These are phyloP conservation scores for Mystacornis crossleyi DNA, from an alignment of 2,113 vertebrate genomes.

Conservation along the genomic window DNA sequence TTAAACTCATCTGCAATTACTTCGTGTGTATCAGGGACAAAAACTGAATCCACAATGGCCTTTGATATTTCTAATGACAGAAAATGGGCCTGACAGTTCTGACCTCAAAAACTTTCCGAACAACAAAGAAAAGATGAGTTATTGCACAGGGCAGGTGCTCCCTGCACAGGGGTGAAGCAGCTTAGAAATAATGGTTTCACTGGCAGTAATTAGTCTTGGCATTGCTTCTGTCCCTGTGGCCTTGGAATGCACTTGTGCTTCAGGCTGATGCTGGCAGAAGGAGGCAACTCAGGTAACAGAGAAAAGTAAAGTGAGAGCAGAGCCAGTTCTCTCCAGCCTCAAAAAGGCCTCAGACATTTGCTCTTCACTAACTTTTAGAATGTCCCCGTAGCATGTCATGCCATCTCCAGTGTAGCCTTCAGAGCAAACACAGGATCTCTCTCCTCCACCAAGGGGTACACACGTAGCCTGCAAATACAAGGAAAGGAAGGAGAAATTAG, in stretches of 20 bases:
- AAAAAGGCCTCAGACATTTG: background rate
- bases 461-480: conserved; percentile 82
- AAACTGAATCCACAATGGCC: background rate
- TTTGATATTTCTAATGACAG: background rate
- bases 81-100: background rate
- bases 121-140: background rate
- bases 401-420: conserved; percentile 84
- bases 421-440: conserved; percentile 81
- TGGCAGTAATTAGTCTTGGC: background rate
- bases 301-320: background rate
- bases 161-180: background rate
- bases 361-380: conserved; percentile 73
- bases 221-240: background rate
- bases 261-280: background rate
- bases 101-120: background rate
- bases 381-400: conserved; percentile 80
- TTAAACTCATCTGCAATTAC: background rate
- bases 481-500: background rate
- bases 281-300: background rate
- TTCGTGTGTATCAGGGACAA: background rate
- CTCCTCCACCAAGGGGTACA: conserved; percentile 59
- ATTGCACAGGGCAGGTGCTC: background rate
- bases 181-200: background rate
- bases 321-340: background rate
- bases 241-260: background rate